Percentiles rank a stretch among this genome's conserved stretches.
Evolutionary conservation across 2,797 vertebrate genomes (phyloP).

Genomic region (Apogon talboti): DNA sequence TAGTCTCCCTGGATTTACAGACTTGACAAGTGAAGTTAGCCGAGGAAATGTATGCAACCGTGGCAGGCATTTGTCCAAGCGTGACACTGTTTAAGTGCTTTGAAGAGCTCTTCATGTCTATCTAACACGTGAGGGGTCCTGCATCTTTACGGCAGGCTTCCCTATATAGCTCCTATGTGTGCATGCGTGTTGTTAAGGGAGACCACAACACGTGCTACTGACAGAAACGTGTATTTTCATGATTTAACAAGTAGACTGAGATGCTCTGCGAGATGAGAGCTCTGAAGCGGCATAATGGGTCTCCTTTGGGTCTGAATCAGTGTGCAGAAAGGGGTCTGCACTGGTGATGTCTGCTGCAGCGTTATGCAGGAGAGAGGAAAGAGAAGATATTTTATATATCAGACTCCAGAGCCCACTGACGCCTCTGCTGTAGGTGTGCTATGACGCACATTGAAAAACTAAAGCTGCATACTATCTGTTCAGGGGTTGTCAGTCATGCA

Average conservation of each 20-base stretch:
- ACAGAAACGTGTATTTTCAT: slow-evolving; percentile 36
- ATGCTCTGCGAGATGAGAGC: slow-evolving; percentile 50
- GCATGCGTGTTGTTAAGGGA: slow-evolving; percentile 31
- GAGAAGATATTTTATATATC: slow-evolving; percentile 41
- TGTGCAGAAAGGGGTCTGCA: slow-evolving; percentile 27
- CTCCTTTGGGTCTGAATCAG: slow-evolving; percentile 54
- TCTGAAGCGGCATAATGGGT: slow-evolving; percentile 46
- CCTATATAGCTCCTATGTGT: slow-evolving; percentile 39
- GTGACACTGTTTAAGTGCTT: slow-evolving; percentile 32
- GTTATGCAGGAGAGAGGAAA: slow-evolving; percentile 47
- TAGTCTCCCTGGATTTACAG: slow-evolving; percentile 47
- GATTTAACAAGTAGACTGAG: slow-evolving; percentile 22
- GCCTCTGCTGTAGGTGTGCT: slow-evolving; percentile 67
- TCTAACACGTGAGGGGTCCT: slow-evolving; percentile 38
- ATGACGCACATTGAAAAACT: slow-evolving; percentile 58
- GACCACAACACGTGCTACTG: slow-evolving; percentile 51
- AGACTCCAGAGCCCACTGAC: slow-evolving; percentile 50
- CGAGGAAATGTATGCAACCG: slow-evolving; percentile 10
- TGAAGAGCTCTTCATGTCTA: slow-evolving; percentile 39
- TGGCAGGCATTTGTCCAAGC: slow-evolving; percentile 33
- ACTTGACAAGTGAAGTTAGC: slow-evolving; percentile 30
- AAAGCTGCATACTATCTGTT: slow-evolving; percentile 26
- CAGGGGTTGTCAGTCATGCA: slow-evolving; percentile 10
- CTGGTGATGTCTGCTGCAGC: slow-evolving; percentile 55
- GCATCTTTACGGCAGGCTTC: slow-evolving; percentile 39